Conservation (phyloP, 2,797 vertebrate genomes). For the Acanthis flammea region DNA sequence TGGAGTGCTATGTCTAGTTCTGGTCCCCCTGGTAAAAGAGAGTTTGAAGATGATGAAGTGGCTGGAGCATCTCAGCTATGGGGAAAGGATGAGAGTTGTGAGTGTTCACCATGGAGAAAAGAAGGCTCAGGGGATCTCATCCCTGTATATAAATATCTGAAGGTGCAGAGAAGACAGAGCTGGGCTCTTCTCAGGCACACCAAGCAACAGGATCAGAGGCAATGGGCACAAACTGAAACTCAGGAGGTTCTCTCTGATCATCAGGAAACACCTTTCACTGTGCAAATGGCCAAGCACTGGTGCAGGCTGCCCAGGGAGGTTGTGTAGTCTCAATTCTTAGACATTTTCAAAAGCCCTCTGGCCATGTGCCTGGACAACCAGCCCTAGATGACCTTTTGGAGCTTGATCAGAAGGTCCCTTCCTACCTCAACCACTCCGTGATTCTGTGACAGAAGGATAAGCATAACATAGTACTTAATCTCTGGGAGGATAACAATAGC, state of each 20-base stretch:
- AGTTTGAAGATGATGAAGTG: background rate
- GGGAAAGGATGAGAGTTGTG: background rate
- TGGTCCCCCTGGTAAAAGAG: background rate
- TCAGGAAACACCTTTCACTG: background rate
- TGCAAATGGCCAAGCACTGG: background rate
- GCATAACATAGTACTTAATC: background rate
- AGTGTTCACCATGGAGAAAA: background rate
- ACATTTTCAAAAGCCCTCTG: background rate
- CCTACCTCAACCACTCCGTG: background rate
- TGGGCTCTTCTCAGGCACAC: background rate
- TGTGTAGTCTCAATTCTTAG: background rate
- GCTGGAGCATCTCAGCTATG: accelerated
- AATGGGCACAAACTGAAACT: background rate
- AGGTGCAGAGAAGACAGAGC: accelerated
- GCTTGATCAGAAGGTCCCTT: background rate
- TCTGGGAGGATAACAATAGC: background rate
- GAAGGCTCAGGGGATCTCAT: background rate
- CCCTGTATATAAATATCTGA: background rate
- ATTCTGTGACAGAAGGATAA: background rate
- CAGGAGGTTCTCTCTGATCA: background rate
- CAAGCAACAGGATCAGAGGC: background rate
- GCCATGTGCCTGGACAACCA: background rate
- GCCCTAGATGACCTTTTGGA: background rate
- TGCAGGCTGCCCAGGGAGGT: background rate
- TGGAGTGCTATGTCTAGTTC: background rate